Evolutionary conservation across 2,888 invertebrate genomes (phyloP), one percentile per base, ranked within the genome.

Genomic region (Balanococcus diminutus): DNA sequence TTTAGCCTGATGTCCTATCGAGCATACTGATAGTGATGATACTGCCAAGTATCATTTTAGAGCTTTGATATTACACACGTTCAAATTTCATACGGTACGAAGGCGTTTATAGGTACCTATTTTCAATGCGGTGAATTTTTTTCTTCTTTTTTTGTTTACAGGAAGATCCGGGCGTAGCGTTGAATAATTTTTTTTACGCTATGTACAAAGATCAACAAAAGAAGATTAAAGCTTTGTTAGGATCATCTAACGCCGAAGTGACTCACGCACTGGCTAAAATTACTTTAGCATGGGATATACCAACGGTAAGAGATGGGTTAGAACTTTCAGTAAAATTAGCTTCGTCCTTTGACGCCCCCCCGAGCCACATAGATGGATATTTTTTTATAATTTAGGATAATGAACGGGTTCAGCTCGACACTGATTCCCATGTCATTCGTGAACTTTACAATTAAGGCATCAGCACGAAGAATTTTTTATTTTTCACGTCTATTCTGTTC

Each of bases 121-220:
- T 79, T 28, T 28, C 11, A 31, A 36, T 14, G 28, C 8, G 75
- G 25, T 51, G 22, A 56, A 9, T 22, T 56, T 56, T 56, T 56
- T 36, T 36, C 36, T 36, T 8, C 8, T 36, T 79, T 31, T 79
- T 36, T 22, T 36, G 91, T 88, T 25, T 91, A 42, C 91, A 97
- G 97, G 96, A 97, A 89, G 97, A 97, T 90, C 95, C 97, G 5
- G 97, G 97, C 0, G 94, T 95, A 2, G 97, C 95, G 0, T 95
- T 96, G 87, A 96, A 97, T 90, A 93, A 96, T 81, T 96, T 97
- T 91, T 97, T 96, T 91, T 96, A 97, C 91, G 95, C 97, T 2
- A 92, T 97, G 82, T 97, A 97, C 91, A 94, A 51, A 51, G 83
- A 83, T 83, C 51, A 51, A 31, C 56, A 61, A 19, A 51, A 61